Evolutionary conservation across 2,797 vertebrate genomes (phyloP).

Genomic region (Syncerus caffer): DNA sequence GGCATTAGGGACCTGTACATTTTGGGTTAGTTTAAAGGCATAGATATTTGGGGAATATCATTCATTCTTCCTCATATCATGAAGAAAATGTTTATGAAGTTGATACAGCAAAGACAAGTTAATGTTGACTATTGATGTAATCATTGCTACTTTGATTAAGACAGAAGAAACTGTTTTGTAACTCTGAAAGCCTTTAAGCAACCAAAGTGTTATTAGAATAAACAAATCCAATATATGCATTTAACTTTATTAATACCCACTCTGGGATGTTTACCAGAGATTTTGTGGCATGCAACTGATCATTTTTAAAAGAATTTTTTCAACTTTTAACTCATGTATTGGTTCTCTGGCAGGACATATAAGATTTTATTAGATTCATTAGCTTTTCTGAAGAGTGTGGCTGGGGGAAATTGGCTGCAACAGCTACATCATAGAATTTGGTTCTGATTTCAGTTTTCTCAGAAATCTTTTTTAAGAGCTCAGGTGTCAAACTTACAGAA

Average conservation of each 20-base stretch:
- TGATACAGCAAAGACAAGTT: background rate
- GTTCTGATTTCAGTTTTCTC: conserved; percentile 79
- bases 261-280: conserved; percentile 32
- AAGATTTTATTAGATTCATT: conserved; percentile 81
- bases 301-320: conserved; percentile 69
- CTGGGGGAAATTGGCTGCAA: conserved; percentile 75
- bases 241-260: conserved; percentile 3
- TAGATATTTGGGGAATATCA: background rate
- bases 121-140: background rate
- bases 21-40: background rate
- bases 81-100: background rate
- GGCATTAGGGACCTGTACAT: no score
- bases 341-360: conserved; percentile 75
- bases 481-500: conserved; percentile 71
- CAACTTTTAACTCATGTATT: conserved; percentile 78
- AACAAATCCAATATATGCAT: background rate
- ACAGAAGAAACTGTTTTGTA: background rate
- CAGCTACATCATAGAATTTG: conserved; percentile 78
- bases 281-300: conserved; percentile 62
- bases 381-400: conserved; percentile 75
- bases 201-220: background rate
- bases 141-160: background rate
- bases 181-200: background rate
- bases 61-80: background rate
- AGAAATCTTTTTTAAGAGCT: conserved; percentile 76